Evolutionary conservation across 1,140 invertebrate genomes (phyloP).

Genomic region (Pseudomyrmex sp.): DNA sequence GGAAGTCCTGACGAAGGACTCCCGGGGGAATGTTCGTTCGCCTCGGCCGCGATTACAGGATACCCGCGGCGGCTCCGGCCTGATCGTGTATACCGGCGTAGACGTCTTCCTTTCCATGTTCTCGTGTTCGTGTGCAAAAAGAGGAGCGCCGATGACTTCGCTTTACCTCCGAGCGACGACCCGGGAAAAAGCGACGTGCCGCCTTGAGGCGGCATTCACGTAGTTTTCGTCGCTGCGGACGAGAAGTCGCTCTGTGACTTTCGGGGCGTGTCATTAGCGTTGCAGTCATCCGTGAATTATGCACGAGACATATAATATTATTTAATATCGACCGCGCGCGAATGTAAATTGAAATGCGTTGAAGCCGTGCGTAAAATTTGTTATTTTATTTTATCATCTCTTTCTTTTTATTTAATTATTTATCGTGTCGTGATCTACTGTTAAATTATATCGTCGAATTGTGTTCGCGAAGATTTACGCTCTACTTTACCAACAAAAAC

Average conservation of each 20-base stretch:
- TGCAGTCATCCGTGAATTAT: constrained; percentile 46
- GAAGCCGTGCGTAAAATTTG: constrained; percentile 38
- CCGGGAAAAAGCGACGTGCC: not conserved
- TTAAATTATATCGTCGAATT: not conserved
- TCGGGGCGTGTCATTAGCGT: constrained; percentile 40
- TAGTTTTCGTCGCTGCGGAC: constrained; percentile 1
- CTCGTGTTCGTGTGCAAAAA: constrained; percentile 38
- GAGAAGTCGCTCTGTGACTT: constrained; percentile 5
- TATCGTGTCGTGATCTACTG: constrained; percentile 11
- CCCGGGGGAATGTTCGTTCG: constrained; percentile 79
- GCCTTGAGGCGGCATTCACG: not conserved
- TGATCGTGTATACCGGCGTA: constrained; percentile 17
- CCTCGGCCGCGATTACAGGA: constrained; percentile 76
- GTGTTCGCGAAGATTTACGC: not conserved
- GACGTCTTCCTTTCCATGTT: constrained; percentile 36
- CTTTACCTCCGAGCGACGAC: constrained; percentile 26
- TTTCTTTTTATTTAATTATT: constrained; percentile 35
- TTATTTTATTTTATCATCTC: constrained; percentile 21
- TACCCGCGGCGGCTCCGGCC: constrained; percentile 71
- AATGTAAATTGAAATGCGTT: constrained; percentile 38
- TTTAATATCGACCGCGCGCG: constrained; percentile 10
- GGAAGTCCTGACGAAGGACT: constrained; percentile 81
- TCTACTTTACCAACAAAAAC: not conserved
- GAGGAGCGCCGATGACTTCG: constrained; percentile 41
- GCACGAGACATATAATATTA: constrained; percentile 29